Evolutionary conservation across 1,140 invertebrate species (phyloP).

Genomic region (Drosophila hydei): DNA sequence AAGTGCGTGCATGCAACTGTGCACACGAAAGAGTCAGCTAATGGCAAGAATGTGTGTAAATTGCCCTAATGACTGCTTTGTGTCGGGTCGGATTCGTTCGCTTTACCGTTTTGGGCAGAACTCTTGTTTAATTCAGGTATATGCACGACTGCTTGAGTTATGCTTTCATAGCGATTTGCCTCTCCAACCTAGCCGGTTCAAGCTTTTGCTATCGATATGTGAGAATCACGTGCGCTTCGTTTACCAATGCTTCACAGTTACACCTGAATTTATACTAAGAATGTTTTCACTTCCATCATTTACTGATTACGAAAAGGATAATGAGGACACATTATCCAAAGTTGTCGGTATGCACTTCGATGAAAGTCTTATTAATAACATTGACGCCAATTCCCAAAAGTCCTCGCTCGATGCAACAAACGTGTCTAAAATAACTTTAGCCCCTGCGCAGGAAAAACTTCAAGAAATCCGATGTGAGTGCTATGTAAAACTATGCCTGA

Average conservation of each 20-base stretch:
- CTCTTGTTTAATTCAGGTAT: constrained; percentile 74
- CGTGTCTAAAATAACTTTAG: neutral
- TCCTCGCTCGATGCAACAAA: neutral
- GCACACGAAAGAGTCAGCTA: constrained; percentile 31
- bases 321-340: neutral
- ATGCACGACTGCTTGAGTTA: constrained; percentile 68
- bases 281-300: constrained; percentile 53
- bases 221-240: constrained; percentile 72
- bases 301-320: constrained; percentile 55
- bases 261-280: constrained; percentile 64
- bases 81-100: constrained; percentile 64
- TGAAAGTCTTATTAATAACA: neutral
- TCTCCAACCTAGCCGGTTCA: constrained; percentile 50
- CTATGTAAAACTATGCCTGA: constrained; percentile 74
- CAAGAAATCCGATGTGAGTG: constrained; percentile 61
- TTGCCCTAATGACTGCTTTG: constrained; percentile 53
- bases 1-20: constrained; percentile 58
- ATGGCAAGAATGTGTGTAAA: constrained; percentile 58
- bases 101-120: constrained; percentile 68
- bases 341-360: neutral
- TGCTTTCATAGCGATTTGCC: constrained; percentile 56
- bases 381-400: neutral
- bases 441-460: neutral
- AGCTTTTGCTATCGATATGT: constrained; percentile 57
- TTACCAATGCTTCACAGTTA: constrained; percentile 65